Conservation (phyloP, 2,113 vertebrate genomes). For the Ictalurus furcatus region DNA sequence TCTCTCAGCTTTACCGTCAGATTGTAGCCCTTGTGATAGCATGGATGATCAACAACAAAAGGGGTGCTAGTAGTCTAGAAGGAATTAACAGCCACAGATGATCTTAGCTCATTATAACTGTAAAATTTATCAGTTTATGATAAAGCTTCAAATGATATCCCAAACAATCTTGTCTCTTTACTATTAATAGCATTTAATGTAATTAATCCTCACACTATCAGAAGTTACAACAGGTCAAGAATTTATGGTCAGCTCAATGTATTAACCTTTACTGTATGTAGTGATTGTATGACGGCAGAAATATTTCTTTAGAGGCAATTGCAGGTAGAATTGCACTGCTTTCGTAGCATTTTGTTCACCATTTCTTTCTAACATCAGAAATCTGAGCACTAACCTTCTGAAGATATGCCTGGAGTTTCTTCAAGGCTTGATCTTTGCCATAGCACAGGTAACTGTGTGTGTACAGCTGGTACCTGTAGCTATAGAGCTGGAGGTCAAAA, state of each 20-base stretch:
- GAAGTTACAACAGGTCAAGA: background rate
- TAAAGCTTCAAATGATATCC: background rate
- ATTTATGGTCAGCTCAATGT: background rate
- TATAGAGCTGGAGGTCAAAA: conserved; percentile 68
- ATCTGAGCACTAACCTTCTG: conserved; percentile 64
- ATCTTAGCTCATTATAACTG: background rate
- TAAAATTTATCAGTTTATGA: background rate
- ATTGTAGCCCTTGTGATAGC: conserved; percentile 68
- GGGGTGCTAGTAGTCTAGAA: conserved; percentile 34
- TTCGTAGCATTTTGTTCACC: conserved; percentile 19
- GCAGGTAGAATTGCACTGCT: background rate
- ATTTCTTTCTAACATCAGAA: conserved; percentile 38
- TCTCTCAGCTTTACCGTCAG: conserved; percentile 45
- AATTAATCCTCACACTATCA: background rate
- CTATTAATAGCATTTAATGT: background rate
- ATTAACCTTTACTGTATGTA: background rate
- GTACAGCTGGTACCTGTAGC: conserved; percentile 72
- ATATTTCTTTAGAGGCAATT: background rate
- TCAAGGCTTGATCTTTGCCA: conserved; percentile 71
- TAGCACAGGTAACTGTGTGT: conserved; percentile 82
- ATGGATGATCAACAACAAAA: conserved; percentile 64
- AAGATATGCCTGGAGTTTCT: conserved; percentile 60
- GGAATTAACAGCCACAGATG: conserved; percentile 15
- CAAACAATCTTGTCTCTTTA: background rate
- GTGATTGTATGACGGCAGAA: background rate